Evolutionary conservation across 2,888 invertebrate species (phyloP), one percentile per base, ranked within the genome.

Genomic region (Cephonodes hylas): DNA sequence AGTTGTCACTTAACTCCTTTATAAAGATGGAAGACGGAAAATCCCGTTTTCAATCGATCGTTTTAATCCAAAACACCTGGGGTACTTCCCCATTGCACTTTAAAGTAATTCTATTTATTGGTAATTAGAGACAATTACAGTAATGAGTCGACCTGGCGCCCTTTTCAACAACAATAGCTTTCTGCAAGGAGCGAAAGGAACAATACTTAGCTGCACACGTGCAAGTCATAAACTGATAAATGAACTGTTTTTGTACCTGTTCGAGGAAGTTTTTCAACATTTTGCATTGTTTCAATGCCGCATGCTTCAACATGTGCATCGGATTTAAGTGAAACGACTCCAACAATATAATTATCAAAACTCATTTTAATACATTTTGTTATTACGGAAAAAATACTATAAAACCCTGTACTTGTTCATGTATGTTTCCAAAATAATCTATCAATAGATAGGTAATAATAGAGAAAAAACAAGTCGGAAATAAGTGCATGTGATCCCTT

Each of bases 251-350:
- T 73, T 74, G 72, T 85, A 83, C 79, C 82, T 81, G 81, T 86
- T 88, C 84, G 64, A 20, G 70, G 85, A 87, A 86, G 64, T 67
- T 63, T 66, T 62, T 66, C 67, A 64, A 62, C 66, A 67, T 70
- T 63, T 63, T 57, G 60, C 62, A 77, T 85, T 85, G 84, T 86
- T 72, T 82, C 63, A 66, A 61, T 64, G 66, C 71, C 80, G 76
- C 84, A 81, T 74, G 79, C 75, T 83, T 73, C 75, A 86, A 89
- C 85, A 88, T 86, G 89, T 88, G 85, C 79, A 74, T 76, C 66
- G 70, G 78, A 74, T 77, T 77, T 75, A 44, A 58, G 59, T 53
- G 46, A 48, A 44, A 23, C 42, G 42, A 15, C 57, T 2, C 38
- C 2, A 15, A 44, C 13, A 31, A 10, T 59, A n/a, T 31, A 20